Conservation (phyloP, 2,888 invertebrate genomes). For the Oasisia sp. region DNA sequence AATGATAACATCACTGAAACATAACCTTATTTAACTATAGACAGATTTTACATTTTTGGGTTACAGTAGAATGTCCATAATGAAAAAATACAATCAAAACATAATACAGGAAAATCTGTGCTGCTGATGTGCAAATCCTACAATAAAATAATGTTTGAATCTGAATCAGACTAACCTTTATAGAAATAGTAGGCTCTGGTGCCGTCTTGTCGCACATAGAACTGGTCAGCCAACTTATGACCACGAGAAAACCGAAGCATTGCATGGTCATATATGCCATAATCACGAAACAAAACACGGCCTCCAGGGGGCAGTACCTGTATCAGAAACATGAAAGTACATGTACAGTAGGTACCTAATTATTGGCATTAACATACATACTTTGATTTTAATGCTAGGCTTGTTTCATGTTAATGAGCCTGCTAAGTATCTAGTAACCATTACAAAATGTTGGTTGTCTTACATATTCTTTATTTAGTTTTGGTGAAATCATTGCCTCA, state of each 20-base stretch:
- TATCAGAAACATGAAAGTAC: background rate
- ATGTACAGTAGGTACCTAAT: constrained; percentile 13
- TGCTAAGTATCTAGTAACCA: no score
- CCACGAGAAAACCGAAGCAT: constrained; percentile 93
- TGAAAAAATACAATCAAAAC: background rate
- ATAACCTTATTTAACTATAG: background rate
- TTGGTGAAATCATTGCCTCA: no score
- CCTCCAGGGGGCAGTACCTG: constrained; percentile 75
- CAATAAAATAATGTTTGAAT: background rate
- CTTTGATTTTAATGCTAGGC: no score
- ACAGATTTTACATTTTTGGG: background rate
- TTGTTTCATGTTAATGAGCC: no score
- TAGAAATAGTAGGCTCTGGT: constrained; percentile 77
- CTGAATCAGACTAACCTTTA: constrained; percentile 31
- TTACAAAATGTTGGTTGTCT: no score
- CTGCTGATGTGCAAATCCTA: background rate
- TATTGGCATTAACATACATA: background rate
- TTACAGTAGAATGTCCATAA: background rate
- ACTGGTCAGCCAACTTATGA: constrained; percentile 89
- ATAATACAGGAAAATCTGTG: background rate
- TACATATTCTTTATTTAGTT: no score
- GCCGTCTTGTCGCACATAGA: constrained; percentile 96
- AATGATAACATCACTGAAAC: background rate
- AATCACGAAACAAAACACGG: constrained; percentile 87
- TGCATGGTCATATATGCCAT: constrained; percentile 95